These are phyloP conservation scores for Perodicticus potto DNA, from an alignment of 2,797 vertebrate genomes.

Conservation along the genomic window DNA sequence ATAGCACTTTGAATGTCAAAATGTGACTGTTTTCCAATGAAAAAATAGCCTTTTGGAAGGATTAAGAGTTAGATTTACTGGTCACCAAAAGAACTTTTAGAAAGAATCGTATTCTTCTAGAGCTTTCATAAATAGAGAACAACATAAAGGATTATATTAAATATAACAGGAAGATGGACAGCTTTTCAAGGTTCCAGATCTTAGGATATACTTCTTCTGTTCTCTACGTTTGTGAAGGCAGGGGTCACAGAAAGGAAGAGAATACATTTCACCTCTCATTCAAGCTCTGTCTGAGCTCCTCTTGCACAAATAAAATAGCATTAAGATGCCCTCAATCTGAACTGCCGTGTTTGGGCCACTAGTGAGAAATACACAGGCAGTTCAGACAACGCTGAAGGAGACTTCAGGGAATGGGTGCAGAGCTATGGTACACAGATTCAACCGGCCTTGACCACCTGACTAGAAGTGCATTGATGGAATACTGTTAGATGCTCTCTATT, in stretches of 20 bases:
- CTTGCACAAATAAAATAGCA: not conserved
- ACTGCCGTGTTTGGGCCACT: fast-evolving
- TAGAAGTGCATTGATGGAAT: too few species aligned
- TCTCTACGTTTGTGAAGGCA: not conserved
- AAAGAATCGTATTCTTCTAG: constrained; percentile 42
- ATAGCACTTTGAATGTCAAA: constrained; percentile 63
- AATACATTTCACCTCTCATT: fast-evolving
- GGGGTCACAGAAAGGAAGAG: not conserved
- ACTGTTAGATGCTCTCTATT: not conserved
- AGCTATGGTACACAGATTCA: too few species aligned
- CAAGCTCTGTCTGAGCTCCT: not conserved
- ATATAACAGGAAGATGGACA: too few species aligned
- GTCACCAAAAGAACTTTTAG: not conserved
- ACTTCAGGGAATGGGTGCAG: fast-evolving
- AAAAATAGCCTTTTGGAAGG: not conserved
- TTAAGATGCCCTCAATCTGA: not conserved
- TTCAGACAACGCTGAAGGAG: not conserved
- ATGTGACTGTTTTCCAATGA: constrained; percentile 57
- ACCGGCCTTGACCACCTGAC: not conserved
- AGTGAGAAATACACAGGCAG: too few species aligned
- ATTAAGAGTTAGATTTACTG: constrained; percentile 67
- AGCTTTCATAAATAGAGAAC: constrained; percentile 7
- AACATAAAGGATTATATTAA: not conserved
- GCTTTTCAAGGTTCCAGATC: not conserved
- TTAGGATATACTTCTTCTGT: not conserved